These are phyloP conservation scores for Volucella inanis DNA, from an alignment of 2,888 invertebrate species.

Conservation along the genomic window DNA sequence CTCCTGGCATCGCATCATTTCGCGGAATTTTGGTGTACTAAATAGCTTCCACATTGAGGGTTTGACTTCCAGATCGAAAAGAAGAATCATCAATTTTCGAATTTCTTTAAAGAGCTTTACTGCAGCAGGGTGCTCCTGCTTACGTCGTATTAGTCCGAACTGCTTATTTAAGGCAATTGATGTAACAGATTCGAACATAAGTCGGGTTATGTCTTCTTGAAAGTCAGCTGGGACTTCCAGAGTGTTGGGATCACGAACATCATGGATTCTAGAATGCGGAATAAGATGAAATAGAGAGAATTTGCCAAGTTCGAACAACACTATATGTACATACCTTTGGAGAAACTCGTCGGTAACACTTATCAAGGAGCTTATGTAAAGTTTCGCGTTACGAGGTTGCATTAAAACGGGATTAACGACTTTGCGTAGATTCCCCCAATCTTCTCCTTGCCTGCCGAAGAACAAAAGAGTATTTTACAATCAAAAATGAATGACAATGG, in stretches of 20 bases:
- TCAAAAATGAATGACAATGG: slow-evolving; percentile 78
- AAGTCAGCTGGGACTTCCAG: slow-evolving; percentile 83
- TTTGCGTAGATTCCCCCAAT: slow-evolving; percentile 86
- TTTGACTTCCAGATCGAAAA: too few species aligned
- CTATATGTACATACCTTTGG: too few species aligned
- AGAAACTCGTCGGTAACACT: slow-evolving; percentile 50
- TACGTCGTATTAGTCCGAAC: too few species aligned
- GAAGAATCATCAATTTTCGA: too few species aligned
- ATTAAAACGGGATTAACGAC: slow-evolving; percentile 87
- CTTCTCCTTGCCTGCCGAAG: slow-evolving; percentile 84
- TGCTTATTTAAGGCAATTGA: too few species aligned
- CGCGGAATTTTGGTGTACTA: too few species aligned
- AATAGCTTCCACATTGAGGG: too few species aligned
- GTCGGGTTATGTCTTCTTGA: slow-evolving; percentile 83
- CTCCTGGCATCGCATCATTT: too few species aligned
- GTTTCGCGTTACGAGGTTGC: slow-evolving; percentile 84
- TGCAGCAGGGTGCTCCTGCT: too few species aligned
- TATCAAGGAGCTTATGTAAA: slow-evolving; percentile 83
- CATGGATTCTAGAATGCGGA: slow-evolving; percentile 75
- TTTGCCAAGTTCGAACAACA: too few species aligned
- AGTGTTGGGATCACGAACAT: slow-evolving; percentile 74
- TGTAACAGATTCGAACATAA: slow-evolving; percentile 84
- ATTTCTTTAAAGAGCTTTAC: too few species aligned
- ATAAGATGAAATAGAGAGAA: too few species aligned
- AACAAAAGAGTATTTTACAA: not conserved